These are phyloP conservation scores for Rotaria magnacalcarata DNA, from an alignment of 2,888 invertebrate genomes.

Conservation along the genomic window DNA sequence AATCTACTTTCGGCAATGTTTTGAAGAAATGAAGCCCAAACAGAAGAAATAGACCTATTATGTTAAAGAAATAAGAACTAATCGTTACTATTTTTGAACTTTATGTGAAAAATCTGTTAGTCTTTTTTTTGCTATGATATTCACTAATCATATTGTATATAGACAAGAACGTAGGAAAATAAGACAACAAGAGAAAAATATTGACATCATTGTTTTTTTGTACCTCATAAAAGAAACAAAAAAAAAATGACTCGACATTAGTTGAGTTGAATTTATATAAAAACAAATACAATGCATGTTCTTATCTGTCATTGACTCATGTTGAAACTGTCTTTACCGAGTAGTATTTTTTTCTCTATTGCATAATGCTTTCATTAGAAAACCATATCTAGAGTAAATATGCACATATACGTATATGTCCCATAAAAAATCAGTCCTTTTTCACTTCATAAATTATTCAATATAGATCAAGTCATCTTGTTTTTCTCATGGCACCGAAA, in stretches of 20 bases:
- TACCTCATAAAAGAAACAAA: no score
- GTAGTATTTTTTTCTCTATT: background rate
- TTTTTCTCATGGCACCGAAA: background rate
- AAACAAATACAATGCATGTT: background rate
- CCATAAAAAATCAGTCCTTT: no score
- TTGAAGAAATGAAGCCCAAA: slow-evolving; percentile 44
- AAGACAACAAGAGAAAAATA: no score
- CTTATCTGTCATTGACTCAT: background rate
- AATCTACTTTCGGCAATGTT: slow-evolving; percentile 67
- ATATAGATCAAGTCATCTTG: background rate
- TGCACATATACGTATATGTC: background rate
- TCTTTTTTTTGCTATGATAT: background rate
- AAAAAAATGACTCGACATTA: background rate
- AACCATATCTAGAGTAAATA: background rate
- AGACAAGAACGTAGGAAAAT: no score
- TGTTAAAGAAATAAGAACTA: no score
- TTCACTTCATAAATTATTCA: no score
- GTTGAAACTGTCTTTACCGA: background rate
- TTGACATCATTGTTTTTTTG: no score
- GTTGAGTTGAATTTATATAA: background rate
- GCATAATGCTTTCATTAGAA: background rate
- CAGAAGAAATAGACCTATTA: background rate
- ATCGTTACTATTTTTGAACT: background rate
- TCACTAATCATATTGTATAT: no score
- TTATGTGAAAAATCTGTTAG: background rate